phyloP scores from a whole-genome alignment of 2,797 vertebrate genomes.

The Heterohyrax brucei region DNA sequence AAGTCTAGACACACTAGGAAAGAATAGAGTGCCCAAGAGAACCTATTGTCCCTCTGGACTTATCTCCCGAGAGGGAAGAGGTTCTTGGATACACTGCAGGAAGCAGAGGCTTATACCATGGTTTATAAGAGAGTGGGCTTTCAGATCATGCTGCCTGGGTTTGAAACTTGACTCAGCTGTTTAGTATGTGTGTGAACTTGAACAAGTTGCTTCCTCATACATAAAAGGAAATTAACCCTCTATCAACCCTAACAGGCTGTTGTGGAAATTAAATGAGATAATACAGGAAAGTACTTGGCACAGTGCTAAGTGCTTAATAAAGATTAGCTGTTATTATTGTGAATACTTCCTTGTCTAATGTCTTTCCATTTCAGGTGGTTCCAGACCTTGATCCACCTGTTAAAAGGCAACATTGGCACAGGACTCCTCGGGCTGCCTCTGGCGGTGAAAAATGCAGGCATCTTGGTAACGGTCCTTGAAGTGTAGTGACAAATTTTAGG shows the following conservation, averaged over 20 bases:
- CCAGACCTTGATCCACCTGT: slow-evolving; percentile 97
- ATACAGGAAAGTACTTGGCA: background rate
- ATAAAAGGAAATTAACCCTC: background rate
- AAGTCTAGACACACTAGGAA: too few species aligned
- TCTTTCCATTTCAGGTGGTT: slow-evolving; percentile 91
- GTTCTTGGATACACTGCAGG: background rate
- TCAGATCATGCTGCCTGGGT: background rate
- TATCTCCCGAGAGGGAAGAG: background rate
- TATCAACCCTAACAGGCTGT: background rate
- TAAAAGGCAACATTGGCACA: slow-evolving; percentile 98
- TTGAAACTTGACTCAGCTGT: background rate
- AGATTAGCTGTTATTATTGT: background rate
- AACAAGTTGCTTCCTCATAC: background rate
- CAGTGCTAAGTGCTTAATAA: background rate
- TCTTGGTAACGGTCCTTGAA: slow-evolving; percentile 93
- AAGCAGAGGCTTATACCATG: background rate
- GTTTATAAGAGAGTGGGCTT: background rate
- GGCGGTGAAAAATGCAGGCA: slow-evolving; percentile 97
- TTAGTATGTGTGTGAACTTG: background rate
- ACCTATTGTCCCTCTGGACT: background rate
- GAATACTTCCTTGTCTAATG: slow-evolving; percentile 41
- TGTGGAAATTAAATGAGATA: background rate
- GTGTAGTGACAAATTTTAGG: background rate
- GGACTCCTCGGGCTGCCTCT: slow-evolving; percentile 97
- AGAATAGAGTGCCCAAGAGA: background rate